Conservation (phyloP, 2,113 vertebrate genomes). For the Columba livia region DNA sequence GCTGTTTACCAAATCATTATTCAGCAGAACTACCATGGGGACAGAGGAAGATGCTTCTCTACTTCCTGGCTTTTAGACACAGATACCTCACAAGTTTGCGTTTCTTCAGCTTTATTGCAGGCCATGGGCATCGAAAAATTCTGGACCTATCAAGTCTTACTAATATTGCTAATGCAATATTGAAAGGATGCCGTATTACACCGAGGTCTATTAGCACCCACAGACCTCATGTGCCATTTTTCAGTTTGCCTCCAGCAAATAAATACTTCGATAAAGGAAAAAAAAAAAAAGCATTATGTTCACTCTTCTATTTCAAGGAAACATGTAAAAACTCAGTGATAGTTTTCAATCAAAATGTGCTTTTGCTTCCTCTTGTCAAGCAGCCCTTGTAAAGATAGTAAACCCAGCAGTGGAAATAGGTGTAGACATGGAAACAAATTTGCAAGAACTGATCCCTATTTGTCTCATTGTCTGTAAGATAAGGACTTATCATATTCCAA, state of each 20-base stretch:
- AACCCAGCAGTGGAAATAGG: not conserved
- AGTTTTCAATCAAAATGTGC: not conserved
- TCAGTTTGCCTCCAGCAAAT: not conserved
- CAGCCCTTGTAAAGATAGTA: not conserved
- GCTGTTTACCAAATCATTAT: conserved; percentile 37
- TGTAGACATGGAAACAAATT: not conserved
- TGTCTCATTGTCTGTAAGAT: not conserved
- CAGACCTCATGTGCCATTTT: not conserved
- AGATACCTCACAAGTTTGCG: not conserved
- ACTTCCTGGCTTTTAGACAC: not conserved
- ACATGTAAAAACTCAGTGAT: not conserved
- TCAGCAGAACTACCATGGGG: not conserved
- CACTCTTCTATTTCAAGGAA: not conserved
- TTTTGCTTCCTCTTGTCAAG: not conserved
- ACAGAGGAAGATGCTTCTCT: not conserved
- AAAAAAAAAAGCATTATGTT: not conserved
- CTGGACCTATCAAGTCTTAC: not conserved
- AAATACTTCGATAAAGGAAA: not conserved
- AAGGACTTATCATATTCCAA: conserved; percentile 57
- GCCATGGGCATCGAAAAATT: not conserved
- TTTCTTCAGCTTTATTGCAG: not conserved
- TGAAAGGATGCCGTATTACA: not conserved
- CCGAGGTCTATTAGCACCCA: not conserved
- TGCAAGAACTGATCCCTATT: not conserved
- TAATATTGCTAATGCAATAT: not conserved